Base-by-base conservation (phyloP, 2,888 invertebrate genomes). In the Cecidostiba fungosa region DNA sequence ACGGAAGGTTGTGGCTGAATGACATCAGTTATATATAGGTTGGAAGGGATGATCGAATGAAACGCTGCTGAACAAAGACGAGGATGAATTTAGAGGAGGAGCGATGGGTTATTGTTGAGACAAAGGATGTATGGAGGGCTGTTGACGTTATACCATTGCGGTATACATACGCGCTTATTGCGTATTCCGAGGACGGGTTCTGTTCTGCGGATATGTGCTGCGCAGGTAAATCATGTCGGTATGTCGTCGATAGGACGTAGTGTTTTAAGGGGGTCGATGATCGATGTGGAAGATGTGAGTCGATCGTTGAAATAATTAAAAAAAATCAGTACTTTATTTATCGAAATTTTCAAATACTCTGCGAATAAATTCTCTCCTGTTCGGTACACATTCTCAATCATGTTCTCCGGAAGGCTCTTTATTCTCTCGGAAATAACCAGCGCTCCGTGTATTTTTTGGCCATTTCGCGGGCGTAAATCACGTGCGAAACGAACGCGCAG, bases 91-190 rank as follows among this genome's bases (percentile, higher is more conserved):
- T 66, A 47, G 85, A 74, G 77, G 62, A 47, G 76, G 82, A 85
- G 87, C 43, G 86, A 85, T 78, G 16, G 23, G 66, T 66, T 14
- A 14, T 26, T 66, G 66, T 29, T 12, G 66, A 29, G 66, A 66
- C 66, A 66, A 59, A 59, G 54, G 54, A 59, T n/a, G 54, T n/a
- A 6, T 6, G 4, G 43, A 12, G 43, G 1, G 10, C 43, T 6
- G 8, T 1, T 12, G 43, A 6, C 5, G 88, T 88, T 87, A 87
- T 85, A n/a, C n/a, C 88, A 86, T 88, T n/a, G n/a, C 23, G 1
- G 23, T 19, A n/a, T 59, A n/a, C 12, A 26, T 3, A 59, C 59
- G 78, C 79, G 89, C 88, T 88, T 89, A 89, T 90, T 90, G 89
- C 88, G 89, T 89, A 90, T 89, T 90, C 89, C 79, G 85, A 83